These are phyloP conservation scores for Cyrtonyx montezumae DNA, from an alignment of 2,113 vertebrate species.

Conservation along the genomic window DNA sequence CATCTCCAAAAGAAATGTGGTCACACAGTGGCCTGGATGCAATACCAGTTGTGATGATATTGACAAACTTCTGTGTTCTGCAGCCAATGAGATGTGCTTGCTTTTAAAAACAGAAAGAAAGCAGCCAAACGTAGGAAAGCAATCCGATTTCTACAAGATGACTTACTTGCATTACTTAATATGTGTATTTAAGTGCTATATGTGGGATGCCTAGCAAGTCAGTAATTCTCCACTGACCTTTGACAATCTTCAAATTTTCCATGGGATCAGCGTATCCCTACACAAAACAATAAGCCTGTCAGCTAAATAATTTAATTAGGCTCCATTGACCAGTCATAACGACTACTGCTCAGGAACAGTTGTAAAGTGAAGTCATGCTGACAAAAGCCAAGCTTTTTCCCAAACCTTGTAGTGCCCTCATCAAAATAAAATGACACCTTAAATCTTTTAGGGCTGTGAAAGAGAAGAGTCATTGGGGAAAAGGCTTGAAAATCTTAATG, in stretches of 20 bases:
- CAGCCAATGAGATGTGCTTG: not conserved
- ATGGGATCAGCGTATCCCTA: not conserved
- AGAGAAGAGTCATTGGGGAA: not conserved
- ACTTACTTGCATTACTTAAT: not conserved
- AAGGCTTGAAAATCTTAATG: not conserved
- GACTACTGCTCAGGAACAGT: not conserved
- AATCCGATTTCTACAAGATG: not conserved
- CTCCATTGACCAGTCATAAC: not conserved
- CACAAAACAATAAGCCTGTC: not conserved
- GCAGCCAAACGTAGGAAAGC: not conserved
- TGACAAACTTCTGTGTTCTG: not conserved
- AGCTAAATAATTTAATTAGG: not conserved
- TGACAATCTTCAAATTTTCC: not conserved
- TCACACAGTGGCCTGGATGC: not conserved
- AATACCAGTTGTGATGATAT: not conserved
- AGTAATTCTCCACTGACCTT: not conserved
- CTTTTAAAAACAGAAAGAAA: not conserved
- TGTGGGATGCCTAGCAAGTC: not conserved
- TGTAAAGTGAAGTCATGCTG: not conserved
- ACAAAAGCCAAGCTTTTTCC: not conserved
- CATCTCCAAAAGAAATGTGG: not conserved
- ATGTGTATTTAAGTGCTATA: not conserved
- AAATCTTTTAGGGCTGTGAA: not conserved
- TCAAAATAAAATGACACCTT: accelerated
- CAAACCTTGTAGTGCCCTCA: not conserved